A percentile compares a stretch with the other conserved stretches of the same genome.
phyloP scores from a whole-genome alignment of 2,888 invertebrate genomes.

The Tineola bisselliella region DNA sequence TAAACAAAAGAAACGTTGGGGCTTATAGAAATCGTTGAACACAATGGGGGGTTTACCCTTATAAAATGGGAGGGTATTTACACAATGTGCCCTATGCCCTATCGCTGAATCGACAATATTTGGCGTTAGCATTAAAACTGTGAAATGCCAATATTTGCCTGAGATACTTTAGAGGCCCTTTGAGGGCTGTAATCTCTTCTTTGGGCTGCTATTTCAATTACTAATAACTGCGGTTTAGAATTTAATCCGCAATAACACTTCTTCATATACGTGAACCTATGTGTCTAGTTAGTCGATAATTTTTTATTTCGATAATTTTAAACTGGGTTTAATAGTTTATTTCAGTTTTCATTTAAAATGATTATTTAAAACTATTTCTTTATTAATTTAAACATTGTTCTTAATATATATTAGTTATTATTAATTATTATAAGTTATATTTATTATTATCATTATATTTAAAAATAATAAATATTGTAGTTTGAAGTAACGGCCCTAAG shows the following conservation, averaged over 20 bases:
- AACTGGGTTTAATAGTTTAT: too few species aligned
- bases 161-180: conserved; percentile 18
- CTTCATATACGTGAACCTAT: too few species aligned
- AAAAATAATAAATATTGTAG: too few species aligned
- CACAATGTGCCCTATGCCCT: conserved; percentile 28
- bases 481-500: not conserved
- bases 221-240: not conserved
- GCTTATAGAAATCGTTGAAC: conserved; percentile 7
- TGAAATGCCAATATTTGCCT: conserved; percentile 63
- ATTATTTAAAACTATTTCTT: too few species aligned
- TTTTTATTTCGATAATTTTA: too few species aligned
- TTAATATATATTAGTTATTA: too few species aligned
- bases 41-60: conserved; percentile 3
- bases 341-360: too few species aligned
- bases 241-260: too few species aligned
- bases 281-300: too few species aligned
- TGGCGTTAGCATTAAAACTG: conserved; percentile 66
- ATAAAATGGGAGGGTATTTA: not conserved
- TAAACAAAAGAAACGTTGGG: not conserved
- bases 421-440: too few species aligned
- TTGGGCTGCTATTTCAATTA: not conserved
- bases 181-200: conserved; percentile 7
- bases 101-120: conserved; percentile 54
- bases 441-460: too few species aligned
- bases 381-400: too few species aligned